Conservation (phyloP, 2,113 vertebrate genomes). For the Megaleporinus macrocephalus region DNA sequence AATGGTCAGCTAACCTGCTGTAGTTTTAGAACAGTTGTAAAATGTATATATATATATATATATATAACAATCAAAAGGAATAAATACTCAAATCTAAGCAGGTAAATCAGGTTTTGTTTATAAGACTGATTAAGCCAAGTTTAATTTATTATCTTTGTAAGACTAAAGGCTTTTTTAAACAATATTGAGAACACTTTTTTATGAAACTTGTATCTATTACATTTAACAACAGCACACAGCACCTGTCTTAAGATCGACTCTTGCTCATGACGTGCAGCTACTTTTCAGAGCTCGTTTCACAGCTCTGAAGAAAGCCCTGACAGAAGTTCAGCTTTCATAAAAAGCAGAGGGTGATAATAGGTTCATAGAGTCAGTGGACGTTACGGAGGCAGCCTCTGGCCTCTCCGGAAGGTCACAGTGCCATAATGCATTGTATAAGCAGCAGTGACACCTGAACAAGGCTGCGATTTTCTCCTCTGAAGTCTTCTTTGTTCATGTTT, state of each 20-base stretch:
- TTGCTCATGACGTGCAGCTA: background rate
- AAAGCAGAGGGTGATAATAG: background rate
- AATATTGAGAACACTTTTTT: too few species aligned
- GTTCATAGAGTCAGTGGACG: conserved; percentile 3
- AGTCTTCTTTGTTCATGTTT: background rate
- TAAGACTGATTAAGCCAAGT: too few species aligned
- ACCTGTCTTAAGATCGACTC: background rate
- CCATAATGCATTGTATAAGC: conserved; percentile 25
- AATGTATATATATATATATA: too few species aligned
- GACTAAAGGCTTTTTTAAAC: too few species aligned
- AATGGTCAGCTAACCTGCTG: too few species aligned
- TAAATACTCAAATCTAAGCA: too few species aligned
- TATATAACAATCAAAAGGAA: too few species aligned
- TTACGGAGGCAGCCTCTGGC: conserved; percentile 27
- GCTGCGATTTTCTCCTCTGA: background rate
- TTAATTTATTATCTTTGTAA: too few species aligned
- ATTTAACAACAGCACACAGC: background rate
- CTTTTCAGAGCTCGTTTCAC: background rate
- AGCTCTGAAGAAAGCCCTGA: background rate
- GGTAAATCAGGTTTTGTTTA: too few species aligned
- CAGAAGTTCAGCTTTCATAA: background rate
- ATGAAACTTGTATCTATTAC: background rate
- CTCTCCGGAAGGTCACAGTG: conserved; percentile 42
- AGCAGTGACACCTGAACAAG: background rate
- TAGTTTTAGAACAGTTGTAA: too few species aligned